phyloP scores from a whole-genome alignment of 1,140 invertebrate genomes.

The Aphaenogaster ashmeadi region DNA sequence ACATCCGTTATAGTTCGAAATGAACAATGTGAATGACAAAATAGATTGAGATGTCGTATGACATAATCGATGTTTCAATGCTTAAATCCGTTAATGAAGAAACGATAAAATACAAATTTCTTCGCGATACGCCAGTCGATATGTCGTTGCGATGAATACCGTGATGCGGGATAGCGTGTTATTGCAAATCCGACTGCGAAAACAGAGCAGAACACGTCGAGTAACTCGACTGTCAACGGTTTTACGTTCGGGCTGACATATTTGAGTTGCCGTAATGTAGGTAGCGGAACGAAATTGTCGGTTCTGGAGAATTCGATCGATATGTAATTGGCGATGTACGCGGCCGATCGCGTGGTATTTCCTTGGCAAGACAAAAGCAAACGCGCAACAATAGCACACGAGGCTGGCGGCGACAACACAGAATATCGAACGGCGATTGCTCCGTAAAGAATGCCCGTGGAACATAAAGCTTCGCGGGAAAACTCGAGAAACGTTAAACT shows the following conservation, averaged over 20 bases:
- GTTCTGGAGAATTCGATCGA: constrained; percentile 63
- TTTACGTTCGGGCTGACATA: constrained; percentile 57
- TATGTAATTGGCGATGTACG: constrained; percentile 63
- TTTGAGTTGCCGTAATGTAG: constrained; percentile 61
- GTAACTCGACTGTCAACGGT: constrained; percentile 56
- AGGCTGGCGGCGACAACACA: constrained; percentile 59
- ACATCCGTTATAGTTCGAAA: neutral
- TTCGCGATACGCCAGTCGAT: constrained; percentile 20
- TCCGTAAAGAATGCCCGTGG: constrained; percentile 42
- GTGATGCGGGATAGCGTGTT: constrained; percentile 33
- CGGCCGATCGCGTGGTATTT: constrained; percentile 64
- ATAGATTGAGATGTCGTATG: neutral
- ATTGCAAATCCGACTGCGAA: constrained; percentile 51
- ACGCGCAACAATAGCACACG: constrained; percentile 59
- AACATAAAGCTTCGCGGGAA: constrained; percentile 41
- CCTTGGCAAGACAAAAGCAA: constrained; percentile 64
- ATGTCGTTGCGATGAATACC: constrained; percentile 5
- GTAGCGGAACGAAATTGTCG: constrained; percentile 57
- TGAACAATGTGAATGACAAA: neutral
- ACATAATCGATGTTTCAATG: neutral
- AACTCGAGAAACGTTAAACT: constrained; percentile 33
- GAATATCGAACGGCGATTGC: constrained; percentile 61
- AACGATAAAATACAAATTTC: constrained; percentile 32
- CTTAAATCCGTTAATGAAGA: constrained; percentile 35
- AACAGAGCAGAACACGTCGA: constrained; percentile 25